These are phyloP conservation scores for Caenorhabditis virilis DNA, from an alignment of 2,888 invertebrate genomes.

Conservation along the genomic window DNA sequence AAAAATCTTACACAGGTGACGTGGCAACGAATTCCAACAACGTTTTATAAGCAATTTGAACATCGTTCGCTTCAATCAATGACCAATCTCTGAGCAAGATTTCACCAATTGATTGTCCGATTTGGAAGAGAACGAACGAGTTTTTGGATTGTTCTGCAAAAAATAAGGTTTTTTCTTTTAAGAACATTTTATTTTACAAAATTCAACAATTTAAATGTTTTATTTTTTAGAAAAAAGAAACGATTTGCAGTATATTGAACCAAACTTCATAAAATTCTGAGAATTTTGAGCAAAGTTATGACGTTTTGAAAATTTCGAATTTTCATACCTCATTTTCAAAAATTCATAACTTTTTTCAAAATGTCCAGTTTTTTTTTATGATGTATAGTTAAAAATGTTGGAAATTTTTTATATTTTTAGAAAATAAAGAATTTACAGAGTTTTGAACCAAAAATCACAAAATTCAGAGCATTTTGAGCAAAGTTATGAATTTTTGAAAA, in stretches of 20 bases:
- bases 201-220: neutral
- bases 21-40: conserved; percentile 38
- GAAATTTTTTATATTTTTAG: no score
- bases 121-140: conserved; percentile 85
- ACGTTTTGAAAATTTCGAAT: neutral
- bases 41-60: conserved; percentile 76
- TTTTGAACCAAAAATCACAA: no score
- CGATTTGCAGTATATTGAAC: neutral
- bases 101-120: conserved; percentile 81
- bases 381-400: no score
- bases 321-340: no score
- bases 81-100: conserved; percentile 85
- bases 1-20: conserved; percentile 10
- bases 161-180: neutral
- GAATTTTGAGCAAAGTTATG: neutral
- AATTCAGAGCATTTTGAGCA: no score
- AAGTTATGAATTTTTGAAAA: no score
- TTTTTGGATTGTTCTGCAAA: conserved; percentile 54
- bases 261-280: neutral
- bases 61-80: conserved; percentile 77
- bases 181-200: neutral
- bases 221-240: neutral
- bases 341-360: no score
- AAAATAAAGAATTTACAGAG: no score
- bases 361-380: no score